A percentile compares a stretch with the other conserved stretches of the same genome.
These are phyloP conservation scores for Pterostichus madidus DNA, from an alignment of 2,888 invertebrate genomes.

Conservation along the genomic window DNA sequence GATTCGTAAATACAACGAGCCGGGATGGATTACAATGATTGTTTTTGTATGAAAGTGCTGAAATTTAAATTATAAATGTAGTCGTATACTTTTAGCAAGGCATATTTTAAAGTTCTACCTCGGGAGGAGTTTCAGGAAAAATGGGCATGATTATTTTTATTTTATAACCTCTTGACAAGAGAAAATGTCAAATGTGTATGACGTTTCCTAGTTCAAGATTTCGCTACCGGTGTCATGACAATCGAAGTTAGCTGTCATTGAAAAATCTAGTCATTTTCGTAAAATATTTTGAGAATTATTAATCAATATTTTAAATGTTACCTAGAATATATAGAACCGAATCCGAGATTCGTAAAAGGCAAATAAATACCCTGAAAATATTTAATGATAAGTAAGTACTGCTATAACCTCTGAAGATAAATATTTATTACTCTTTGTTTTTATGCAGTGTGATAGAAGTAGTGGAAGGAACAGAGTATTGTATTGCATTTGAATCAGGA, in stretches of 20 bases:
- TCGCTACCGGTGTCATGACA: constrained; percentile 16
- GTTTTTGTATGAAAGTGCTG: constrained; percentile 88
- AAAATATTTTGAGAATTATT: constrained; percentile 41
- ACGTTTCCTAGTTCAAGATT: constrained; percentile 55
- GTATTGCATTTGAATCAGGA: constrained; percentile 84
- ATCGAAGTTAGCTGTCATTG: constrained; percentile 61
- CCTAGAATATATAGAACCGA: constrained; percentile 80
- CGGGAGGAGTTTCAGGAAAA: constrained; percentile 69
- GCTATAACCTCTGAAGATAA: constrained; percentile 51
- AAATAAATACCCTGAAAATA: constrained; percentile 90
- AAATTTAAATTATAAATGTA: constrained; percentile 72
- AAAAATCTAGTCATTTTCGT: constrained; percentile 68
- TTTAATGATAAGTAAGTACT: constrained; percentile 87
- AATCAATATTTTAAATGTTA: constrained; percentile 76
- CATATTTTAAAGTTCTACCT: constrained; percentile 63
- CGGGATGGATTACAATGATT: constrained; percentile 96
- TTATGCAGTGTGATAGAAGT: constrained; percentile 84
- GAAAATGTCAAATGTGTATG: constrained; percentile 31
- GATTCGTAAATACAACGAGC: constrained; percentile 92
- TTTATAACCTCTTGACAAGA: neutral
- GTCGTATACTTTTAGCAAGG: constrained; percentile 25
- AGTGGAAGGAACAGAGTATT: constrained; percentile 85
- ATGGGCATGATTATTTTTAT: constrained; percentile 62
- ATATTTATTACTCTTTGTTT: constrained; percentile 39
- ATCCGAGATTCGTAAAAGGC: constrained; percentile 82